Evolutionary conservation across 1,140 invertebrate species (phyloP).

Genomic region (Calephelis nemesis): DNA sequence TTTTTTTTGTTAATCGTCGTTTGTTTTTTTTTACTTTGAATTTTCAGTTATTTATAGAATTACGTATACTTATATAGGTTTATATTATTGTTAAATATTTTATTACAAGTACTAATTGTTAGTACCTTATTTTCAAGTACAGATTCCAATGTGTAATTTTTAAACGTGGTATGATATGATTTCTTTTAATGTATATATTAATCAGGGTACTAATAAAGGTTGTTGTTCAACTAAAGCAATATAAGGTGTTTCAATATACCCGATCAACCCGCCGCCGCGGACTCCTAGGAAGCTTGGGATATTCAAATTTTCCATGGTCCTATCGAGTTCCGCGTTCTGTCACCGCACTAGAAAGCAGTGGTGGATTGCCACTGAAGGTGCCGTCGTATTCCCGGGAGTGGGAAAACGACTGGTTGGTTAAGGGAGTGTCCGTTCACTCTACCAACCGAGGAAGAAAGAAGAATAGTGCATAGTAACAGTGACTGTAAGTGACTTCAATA

Average conservation of each 20-base stretch:
- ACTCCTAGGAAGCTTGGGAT: neutral
- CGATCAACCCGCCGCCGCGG: neutral
- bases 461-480: neutral
- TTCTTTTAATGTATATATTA: neutral
- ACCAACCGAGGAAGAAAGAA: conserved; percentile 10
- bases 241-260: neutral
- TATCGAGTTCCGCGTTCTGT: conserved; percentile 4
- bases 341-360: conserved; percentile 1
- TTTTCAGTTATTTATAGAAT: no score
- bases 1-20: no score
- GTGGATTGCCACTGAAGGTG: conserved; percentile 1
- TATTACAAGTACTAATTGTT: no score
- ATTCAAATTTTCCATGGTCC: neutral
- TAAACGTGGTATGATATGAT: no score
- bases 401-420: conserved; percentile 10
- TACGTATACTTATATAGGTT: no score
- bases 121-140: no score
- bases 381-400: neutral
- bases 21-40: no score
- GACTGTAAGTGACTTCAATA: neutral
- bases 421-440: neutral
- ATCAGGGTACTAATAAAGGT: neutral
- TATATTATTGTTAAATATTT: no score
- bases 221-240: neutral
- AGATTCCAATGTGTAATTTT: no score